These are phyloP conservation scores for Diabrotica virgifera DNA, from an alignment of 1,140 invertebrate species.

Conservation along the genomic window DNA sequence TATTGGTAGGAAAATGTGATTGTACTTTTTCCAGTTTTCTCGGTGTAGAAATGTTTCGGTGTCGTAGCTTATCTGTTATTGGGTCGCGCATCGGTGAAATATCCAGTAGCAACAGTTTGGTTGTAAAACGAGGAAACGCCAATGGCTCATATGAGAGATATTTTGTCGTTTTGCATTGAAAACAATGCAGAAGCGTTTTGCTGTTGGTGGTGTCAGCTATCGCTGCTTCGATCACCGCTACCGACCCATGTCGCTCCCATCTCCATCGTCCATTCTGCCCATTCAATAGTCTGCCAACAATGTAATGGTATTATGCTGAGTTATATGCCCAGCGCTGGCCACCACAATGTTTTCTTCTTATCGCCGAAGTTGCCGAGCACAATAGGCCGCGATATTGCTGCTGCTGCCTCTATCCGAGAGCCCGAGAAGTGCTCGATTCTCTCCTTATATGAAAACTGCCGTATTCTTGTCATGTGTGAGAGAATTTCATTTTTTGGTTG, in stretches of 20 bases:
- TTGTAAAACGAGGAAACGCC: slow-evolving; percentile 7
- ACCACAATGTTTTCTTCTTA: slow-evolving; percentile 18
- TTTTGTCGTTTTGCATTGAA: slow-evolving; percentile 8
- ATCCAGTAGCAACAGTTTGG: background rate
- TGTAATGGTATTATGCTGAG: slow-evolving; percentile 32
- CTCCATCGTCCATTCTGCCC: slow-evolving; percentile 19
- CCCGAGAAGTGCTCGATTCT: background rate
- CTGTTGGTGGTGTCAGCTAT: slow-evolving; percentile 25
- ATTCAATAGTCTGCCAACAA: slow-evolving; percentile 30
- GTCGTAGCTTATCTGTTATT: background rate
- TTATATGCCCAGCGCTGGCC: slow-evolving; percentile 23
- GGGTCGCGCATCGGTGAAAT: background rate
- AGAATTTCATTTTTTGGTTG: background rate
- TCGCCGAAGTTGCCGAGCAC: slow-evolving; percentile 5
- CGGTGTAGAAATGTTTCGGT: background rate
- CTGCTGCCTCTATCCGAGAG: background rate
- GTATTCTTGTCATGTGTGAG: background rate
- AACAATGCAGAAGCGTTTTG: slow-evolving; percentile 25
- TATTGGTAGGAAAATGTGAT: too few relatives aligned
- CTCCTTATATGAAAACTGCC: background rate
- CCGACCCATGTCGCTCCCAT: slow-evolving; percentile 28
- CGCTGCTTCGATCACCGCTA: slow-evolving; percentile 26
- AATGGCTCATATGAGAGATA: slow-evolving; percentile 4
- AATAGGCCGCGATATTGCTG: slow-evolving; percentile 2
- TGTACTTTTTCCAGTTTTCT: background rate